phyloP scores from a whole-genome alignment of 2,113 vertebrate species.

The Garra rufa region DNA sequence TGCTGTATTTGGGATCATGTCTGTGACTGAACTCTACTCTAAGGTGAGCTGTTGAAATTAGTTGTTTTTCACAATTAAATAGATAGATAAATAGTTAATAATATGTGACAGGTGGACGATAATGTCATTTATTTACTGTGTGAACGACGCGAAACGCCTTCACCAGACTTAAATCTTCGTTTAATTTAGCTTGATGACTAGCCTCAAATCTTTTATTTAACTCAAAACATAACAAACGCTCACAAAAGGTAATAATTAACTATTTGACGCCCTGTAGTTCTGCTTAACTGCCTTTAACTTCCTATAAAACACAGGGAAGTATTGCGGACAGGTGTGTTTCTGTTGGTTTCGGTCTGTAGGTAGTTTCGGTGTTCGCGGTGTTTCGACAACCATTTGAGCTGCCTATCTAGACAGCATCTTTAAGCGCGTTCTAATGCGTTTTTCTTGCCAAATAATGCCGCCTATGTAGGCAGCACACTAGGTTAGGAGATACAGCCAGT shows the following conservation, averaged over 20 bases:
- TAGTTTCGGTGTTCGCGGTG: slow-evolving; percentile 9
- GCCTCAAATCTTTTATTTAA: background rate
- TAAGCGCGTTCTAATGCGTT: background rate
- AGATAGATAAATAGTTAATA: background rate
- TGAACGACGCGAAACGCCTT: background rate
- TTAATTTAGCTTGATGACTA: background rate
- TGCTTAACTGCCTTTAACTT: background rate
- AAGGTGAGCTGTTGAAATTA: slow-evolving; percentile 68
- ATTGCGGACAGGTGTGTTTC: slow-evolving; percentile 8
- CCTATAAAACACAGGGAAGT: slow-evolving; percentile 28
- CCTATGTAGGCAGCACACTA: background rate
- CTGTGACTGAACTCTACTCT: slow-evolving; percentile 77
- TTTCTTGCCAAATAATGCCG: background rate
- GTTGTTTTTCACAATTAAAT: background rate
- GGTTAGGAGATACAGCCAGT: background rate
- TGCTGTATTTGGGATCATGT: slow-evolving; percentile 65
- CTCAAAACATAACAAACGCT: background rate
- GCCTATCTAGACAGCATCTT: slow-evolving; percentile 1
- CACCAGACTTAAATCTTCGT: background rate
- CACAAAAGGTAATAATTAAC: background rate
- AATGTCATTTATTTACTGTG: background rate
- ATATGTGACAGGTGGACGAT: background rate
- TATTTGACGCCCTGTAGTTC: background rate
- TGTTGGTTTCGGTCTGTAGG: slow-evolving; percentile 26
- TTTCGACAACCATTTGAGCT: background rate